Percentiles rank a stretch among this genome's conserved stretches.
These are phyloP conservation scores for Sminthopsis crassicaudata DNA, from an alignment of 2,113 vertebrate genomes.

Conservation along the genomic window DNA sequence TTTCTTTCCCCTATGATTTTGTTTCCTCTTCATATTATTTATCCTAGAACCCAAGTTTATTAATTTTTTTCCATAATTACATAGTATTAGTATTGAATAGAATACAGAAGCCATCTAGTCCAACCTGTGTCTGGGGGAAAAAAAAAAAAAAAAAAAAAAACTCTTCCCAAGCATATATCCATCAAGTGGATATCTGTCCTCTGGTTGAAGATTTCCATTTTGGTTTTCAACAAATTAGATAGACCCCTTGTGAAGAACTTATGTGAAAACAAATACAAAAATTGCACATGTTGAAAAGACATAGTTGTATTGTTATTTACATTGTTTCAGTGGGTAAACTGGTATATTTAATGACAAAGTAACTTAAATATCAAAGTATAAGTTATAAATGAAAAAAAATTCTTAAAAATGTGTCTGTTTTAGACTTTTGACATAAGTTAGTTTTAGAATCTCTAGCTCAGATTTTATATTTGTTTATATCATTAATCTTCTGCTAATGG, in stretches of 20 bases:
- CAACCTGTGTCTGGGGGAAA: not conserved
- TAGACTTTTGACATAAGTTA: not conserved
- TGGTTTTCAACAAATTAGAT: not conserved
- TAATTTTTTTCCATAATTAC: not conserved
- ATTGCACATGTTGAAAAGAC: not conserved
- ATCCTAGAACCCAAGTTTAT: not conserved
- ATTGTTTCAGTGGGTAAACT: not conserved
- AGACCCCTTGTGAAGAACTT: not conserved
- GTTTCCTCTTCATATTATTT: not conserved
- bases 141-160: not conserved
- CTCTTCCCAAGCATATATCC: not conserved
- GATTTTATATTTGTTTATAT: not conserved
- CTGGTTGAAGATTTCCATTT: not conserved
- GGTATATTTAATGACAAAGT: not conserved
- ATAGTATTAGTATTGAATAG: not conserved
- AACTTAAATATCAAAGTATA: not conserved
- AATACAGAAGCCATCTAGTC: not conserved
- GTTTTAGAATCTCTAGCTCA: not conserved
- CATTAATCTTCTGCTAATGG: not conserved
- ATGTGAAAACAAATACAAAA: not conserved
- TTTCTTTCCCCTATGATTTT: not conserved
- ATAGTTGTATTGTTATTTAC: not conserved
- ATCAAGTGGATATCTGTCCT: not conserved
- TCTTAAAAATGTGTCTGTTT: not conserved
- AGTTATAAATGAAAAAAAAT: not conserved